phyloP scores from a whole-genome alignment of 2,888 invertebrate species.

The Hartigia nigra region DNA sequence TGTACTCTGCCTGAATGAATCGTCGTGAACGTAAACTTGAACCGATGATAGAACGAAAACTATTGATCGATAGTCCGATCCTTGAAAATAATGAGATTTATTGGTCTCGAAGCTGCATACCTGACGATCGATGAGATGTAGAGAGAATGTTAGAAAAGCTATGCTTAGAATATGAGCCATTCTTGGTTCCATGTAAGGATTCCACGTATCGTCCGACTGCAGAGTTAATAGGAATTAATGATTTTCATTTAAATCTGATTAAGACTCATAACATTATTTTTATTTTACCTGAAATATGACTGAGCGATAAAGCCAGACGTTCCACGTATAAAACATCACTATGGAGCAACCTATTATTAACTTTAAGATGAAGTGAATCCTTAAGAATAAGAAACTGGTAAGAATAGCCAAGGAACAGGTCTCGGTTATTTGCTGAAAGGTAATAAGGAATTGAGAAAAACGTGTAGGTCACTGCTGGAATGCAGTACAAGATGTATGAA shows the following conservation, averaged over 20 bases:
- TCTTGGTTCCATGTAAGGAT: constrained; percentile 75
- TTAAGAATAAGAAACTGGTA: constrained; percentile 84
- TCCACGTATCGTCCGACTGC: constrained; percentile 75
- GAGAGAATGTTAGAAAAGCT: constrained; percentile 77
- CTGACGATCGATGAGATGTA: constrained; percentile 89
- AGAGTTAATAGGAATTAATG: constrained; percentile 43
- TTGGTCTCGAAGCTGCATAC: constrained; percentile 53
- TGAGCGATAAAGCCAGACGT: constrained; percentile 74
- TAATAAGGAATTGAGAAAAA: constrained; percentile 26
- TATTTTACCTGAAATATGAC: constrained; percentile 68
- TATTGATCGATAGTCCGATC: constrained; percentile 23
- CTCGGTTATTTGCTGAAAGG: constrained; percentile 81
- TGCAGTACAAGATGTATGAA: background rate
- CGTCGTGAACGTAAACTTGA: constrained; percentile 32
- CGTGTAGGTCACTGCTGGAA: background rate
- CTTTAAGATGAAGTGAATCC: constrained; percentile 87
- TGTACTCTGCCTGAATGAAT: constrained; percentile 77
- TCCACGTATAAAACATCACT: constrained; percentile 74
- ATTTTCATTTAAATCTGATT: background rate
- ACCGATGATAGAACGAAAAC: constrained; percentile 24
- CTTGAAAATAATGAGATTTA: constrained; percentile 15
- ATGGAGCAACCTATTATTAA: constrained; percentile 76
- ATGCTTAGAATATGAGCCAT: constrained; percentile 81
- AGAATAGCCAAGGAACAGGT: constrained; percentile 74
- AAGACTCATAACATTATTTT: background rate